These are phyloP conservation scores for Mythimna impura DNA, from an alignment of 2,888 invertebrate species.

Conservation along the genomic window DNA sequence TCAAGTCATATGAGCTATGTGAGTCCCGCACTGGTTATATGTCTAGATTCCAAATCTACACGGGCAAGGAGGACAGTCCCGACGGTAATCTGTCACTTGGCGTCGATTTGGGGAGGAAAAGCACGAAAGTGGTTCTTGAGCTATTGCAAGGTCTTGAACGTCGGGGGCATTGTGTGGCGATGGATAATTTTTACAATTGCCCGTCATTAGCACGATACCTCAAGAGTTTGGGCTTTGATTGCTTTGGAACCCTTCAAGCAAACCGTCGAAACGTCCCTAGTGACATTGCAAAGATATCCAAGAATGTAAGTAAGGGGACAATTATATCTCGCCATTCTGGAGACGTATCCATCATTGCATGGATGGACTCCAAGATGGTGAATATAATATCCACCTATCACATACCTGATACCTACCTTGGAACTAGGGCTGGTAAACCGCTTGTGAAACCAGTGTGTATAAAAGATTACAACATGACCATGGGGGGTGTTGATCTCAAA, in stretches of 20 bases:
- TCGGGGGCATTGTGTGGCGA: slow-evolving; percentile 47
- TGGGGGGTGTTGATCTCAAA: slow-evolving; percentile 42
- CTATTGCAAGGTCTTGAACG: slow-evolving; percentile 51
- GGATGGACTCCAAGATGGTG: slow-evolving; percentile 48
- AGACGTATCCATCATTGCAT: slow-evolving; percentile 47
- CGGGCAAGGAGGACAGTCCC: neutral
- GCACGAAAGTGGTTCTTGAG: slow-evolving; percentile 26
- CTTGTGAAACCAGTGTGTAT: slow-evolving; percentile 47
- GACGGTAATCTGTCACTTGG: neutral
- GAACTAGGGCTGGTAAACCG: slow-evolving; percentile 27
- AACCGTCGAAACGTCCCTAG: slow-evolving; percentile 56
- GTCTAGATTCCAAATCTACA: slow-evolving; percentile 47
- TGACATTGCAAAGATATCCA: slow-evolving; percentile 16
- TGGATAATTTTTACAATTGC: slow-evolving; percentile 50
- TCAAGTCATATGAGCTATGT: slow-evolving; percentile 60
- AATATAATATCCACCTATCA: slow-evolving; percentile 49
- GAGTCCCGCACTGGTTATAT: slow-evolving; percentile 56
- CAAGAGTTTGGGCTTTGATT: slow-evolving; percentile 56
- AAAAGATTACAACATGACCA: slow-evolving; percentile 51
- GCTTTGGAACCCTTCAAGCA: slow-evolving; percentile 57
- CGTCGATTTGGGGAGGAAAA: slow-evolving; percentile 14
- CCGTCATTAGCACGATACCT: slow-evolving; percentile 58
- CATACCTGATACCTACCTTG: slow-evolving; percentile 16
- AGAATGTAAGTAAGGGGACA: slow-evolving; percentile 19
- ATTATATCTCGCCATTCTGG: slow-evolving; percentile 50